Percentiles rank a stretch among this genome's conserved stretches.
phyloP scores from a whole-genome alignment of 2,797 vertebrate genomes.

The Simalia tracyae region DNA sequence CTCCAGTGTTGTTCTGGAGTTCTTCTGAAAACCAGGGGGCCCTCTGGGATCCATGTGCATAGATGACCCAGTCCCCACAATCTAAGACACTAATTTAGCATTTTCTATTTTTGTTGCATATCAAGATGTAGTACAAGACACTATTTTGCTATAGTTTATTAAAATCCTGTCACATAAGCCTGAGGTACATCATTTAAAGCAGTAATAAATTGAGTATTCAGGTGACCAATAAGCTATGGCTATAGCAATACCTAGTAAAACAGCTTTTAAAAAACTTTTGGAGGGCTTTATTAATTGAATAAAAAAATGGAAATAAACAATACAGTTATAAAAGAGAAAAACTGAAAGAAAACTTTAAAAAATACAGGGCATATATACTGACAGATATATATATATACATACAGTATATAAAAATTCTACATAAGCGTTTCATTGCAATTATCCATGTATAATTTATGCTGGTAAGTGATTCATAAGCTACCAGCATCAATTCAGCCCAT shows the following conservation, averaged over 20 bases:
- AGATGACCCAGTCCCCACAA: not conserved
- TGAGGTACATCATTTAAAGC: not conserved
- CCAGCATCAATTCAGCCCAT: not conserved
- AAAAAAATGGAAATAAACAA: not conserved
- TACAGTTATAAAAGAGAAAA: not conserved
- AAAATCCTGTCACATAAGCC: not conserved
- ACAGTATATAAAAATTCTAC: not conserved
- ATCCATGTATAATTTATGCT: not conserved
- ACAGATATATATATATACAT: not conserved
- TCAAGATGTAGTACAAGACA: not conserved
- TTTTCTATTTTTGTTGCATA: not conserved
- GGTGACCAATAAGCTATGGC: not conserved
- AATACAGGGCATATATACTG: not conserved
- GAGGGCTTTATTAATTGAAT: not conserved
- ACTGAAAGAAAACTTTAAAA: not conserved
- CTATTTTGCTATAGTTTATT: not conserved
- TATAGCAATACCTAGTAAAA: not conserved
- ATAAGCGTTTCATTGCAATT: not conserved
- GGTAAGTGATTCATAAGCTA: not conserved
- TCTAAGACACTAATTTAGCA: not conserved
- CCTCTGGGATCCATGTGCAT: not conserved
- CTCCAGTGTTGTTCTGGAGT: not conserved
- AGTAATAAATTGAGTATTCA: not conserved
- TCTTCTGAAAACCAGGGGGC: not conserved
- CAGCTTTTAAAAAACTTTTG: not conserved